Evolutionary conservation across 1,140 invertebrate species (phyloP).

Genomic region (Periplaneta americana): DNA sequence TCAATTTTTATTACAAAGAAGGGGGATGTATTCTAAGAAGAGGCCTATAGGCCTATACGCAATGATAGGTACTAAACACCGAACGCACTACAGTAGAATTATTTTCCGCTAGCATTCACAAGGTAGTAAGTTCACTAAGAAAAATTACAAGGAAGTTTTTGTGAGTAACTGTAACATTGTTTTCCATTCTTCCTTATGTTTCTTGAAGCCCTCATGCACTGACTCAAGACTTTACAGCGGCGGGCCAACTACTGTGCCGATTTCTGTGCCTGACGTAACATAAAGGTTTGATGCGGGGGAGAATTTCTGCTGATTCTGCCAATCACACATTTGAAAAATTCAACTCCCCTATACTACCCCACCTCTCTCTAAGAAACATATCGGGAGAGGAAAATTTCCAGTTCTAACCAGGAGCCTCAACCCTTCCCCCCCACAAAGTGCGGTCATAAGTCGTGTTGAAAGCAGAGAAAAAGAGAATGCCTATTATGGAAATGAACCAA

Average conservation of each 20-base stretch:
- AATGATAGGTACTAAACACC: too few relatives aligned
- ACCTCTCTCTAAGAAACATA: not conserved
- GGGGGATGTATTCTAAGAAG: too few relatives aligned
- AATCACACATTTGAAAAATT: conserved; percentile 4
- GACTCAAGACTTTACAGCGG: not conserved
- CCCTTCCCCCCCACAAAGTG: not conserved
- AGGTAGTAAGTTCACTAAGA: too few relatives aligned
- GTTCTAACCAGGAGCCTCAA: not conserved
- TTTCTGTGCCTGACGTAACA: not conserved
- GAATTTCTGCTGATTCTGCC: conserved; percentile 4
- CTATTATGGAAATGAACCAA: conserved; percentile 8
- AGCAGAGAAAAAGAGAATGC: not conserved
- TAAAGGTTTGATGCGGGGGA: not conserved
- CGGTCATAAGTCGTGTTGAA: not conserved
- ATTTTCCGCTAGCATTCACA: too few relatives aligned
- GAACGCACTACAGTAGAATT: too few relatives aligned
- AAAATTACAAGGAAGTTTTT: too few relatives aligned
- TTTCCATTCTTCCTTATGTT: too few relatives aligned
- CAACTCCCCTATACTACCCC: not conserved
- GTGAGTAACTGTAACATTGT: too few relatives aligned
- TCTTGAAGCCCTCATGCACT: not conserved
- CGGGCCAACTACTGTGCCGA: not conserved
- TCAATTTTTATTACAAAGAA: too few relatives aligned
- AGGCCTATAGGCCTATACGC: too few relatives aligned
- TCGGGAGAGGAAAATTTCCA: not conserved